Conservation (phyloP, 2,888 invertebrate species). For the Nephrocerus scutellatus region DNA sequence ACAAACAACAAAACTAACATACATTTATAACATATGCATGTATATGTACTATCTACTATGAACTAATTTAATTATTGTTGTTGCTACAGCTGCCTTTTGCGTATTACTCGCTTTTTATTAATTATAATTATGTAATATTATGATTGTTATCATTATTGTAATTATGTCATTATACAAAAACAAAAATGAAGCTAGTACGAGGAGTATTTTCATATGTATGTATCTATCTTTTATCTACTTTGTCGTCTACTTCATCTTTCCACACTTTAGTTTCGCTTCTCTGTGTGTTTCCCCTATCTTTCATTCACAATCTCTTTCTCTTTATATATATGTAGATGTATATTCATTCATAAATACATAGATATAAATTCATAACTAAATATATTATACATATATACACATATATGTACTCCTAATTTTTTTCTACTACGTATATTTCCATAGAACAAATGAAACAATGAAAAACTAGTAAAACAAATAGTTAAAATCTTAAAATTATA, state of each 20-base stretch:
- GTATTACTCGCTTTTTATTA: neutral
- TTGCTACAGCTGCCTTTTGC: conserved; percentile 20
- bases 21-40: conserved; percentile 12
- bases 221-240: conserved; percentile 13
- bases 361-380: conserved; percentile 17
- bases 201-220: conserved; percentile 16
- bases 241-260: conserved; percentile 6
- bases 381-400: conserved; percentile 17
- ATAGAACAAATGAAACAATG: conserved; percentile 7
- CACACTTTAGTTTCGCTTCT: conserved; percentile 1
- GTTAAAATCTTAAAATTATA: too few relatives aligned
- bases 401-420: conserved; percentile 12
- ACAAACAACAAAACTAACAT: conserved; percentile 16
- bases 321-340: neutral
- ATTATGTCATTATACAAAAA: conserved; percentile 9
- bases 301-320: conserved; percentile 3
- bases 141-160: conserved; percentile 7
- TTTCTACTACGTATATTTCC: too few relatives aligned
- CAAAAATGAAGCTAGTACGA: conserved; percentile 17
- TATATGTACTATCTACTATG: conserved; percentile 1
- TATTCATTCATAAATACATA: conserved; percentile 5
- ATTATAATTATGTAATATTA: too few relatives aligned
- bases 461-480: neutral
- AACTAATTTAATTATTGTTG: too few relatives aligned
- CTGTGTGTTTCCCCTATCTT: conserved; percentile 2